A percentile compares a stretch with the other conserved stretches of the same genome.
Conservation (phyloP, 2,113 vertebrate species). For the Ceuthmochares aereus region DNA sequence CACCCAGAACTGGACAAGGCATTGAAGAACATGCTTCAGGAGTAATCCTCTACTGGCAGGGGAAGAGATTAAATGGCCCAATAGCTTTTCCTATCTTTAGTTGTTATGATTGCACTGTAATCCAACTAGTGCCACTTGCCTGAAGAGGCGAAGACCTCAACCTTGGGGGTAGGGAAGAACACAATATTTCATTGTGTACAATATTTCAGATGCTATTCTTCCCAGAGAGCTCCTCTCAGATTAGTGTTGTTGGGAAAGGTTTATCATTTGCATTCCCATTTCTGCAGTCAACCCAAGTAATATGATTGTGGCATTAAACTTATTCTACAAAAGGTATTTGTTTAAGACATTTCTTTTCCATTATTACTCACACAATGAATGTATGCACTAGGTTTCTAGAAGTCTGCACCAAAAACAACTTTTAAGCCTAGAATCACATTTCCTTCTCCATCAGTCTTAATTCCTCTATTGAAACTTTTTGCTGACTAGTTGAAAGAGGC, state of each 20-base stretch:
- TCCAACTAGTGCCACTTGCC: slow-evolving; percentile 61
- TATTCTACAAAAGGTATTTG: slow-evolving; percentile 63
- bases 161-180: background rate
- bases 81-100: slow-evolving; percentile 66
- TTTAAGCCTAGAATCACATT: slow-evolving; percentile 64
- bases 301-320: slow-evolving; percentile 63
- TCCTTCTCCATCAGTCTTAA: slow-evolving; percentile 51
- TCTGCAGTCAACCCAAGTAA: slow-evolving; percentile 46
- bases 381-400: slow-evolving; percentile 50
- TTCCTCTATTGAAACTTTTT: slow-evolving; percentile 62
- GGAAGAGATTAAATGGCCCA: slow-evolving; percentile 65
- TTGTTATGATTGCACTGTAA: slow-evolving; percentile 67
- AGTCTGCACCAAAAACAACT: slow-evolving; percentile 63
- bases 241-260: slow-evolving; percentile 59
- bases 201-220: slow-evolving; percentile 49
- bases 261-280: slow-evolving; percentile 55
- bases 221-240: slow-evolving; percentile 42
- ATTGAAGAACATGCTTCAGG: slow-evolving; percentile 63
- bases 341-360: slow-evolving; percentile 60
- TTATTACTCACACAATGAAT: slow-evolving; percentile 57
- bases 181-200: slow-evolving; percentile 65
- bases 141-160: slow-evolving; percentile 24
- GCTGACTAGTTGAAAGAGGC: slow-evolving; percentile 62
- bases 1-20: slow-evolving; percentile 32
- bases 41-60: slow-evolving; percentile 65